Conservation (phyloP, 2,888 invertebrate genomes). For the Resseliella maxima region DNA sequence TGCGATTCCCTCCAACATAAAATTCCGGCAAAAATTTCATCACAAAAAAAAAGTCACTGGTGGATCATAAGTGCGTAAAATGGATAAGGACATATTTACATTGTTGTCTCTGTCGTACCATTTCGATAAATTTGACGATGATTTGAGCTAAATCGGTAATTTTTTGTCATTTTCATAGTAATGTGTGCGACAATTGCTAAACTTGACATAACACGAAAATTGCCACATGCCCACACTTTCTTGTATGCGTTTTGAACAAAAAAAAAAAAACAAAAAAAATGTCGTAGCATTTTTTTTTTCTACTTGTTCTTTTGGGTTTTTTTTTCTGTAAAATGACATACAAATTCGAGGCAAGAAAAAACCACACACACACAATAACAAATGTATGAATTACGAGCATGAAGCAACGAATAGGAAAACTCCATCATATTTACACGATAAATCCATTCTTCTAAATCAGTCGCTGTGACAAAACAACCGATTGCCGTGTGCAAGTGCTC, state of each 20-base stretch:
- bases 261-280: neutral
- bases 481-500: neutral
- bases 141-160: neutral
- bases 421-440: constrained; percentile 13
- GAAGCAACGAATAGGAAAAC: constrained; percentile 16
- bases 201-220: constrained; percentile 34
- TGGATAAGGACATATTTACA: neutral
- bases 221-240: constrained; percentile 19
- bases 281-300: neutral
- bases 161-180: neutral
- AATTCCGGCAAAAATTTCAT: neutral
- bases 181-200: constrained; percentile 12
- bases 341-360: neutral
- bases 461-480: constrained; percentile 14
- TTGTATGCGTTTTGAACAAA: neutral
- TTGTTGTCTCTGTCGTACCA: constrained; percentile 13
- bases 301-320: neutral
- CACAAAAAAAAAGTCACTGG: neutral
- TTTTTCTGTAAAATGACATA: constrained; percentile 14
- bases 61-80: neutral
- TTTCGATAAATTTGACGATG: neutral
- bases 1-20: constrained; percentile 21
- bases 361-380: neutral
- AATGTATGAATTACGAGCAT: neutral
- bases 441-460: constrained; percentile 37